Base-by-base conservation (phyloP, 2,797 vertebrate species). In the Crocidura indochinensis region DNA sequence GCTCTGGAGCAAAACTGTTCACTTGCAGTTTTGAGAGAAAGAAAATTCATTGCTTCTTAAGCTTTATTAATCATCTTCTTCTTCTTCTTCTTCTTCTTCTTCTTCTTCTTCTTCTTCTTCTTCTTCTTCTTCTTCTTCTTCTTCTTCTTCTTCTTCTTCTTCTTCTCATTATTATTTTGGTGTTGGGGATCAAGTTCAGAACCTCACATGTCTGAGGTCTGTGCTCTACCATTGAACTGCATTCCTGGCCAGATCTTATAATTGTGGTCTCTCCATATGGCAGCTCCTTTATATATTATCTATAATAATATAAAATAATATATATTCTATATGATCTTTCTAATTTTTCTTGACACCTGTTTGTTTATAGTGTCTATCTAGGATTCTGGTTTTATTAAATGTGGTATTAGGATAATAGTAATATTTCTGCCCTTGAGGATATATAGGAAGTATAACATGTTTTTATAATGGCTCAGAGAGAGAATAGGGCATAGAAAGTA, bases 321-420 rank as follows among this genome's bases (percentile, higher is more conserved):
- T 38, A 38, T 38, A 38, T 38, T 38, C 38, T 38, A 38, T 11
- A 7, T 46, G 88, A 78, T 26, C 6, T 64, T 15, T 19, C 29
- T 38, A 84, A 17, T 60, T 69, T 92, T 82, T 31, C n/a, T 17
- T 90, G 65, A 86, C 26, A 31, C 10, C 31, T 88, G 62, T n/a
- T 71, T 84, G 12, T 64, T 89, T 38, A 17, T 11, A 38, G 38
- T 38, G 38, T 38, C 38, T 88, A 10, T 27, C 84, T 53, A 87
- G 47, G 80, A n/a, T 64, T 95, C 31, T 90, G 49, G 49, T 6
- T 44, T 77, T 71, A 69, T 15, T 80, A 79, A 80, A 31, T 49
- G 80, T 73, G 49, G 76, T 51, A 85, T 94, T 64, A 79, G 29
- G 44, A 53, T 1, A 90, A 76, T 22, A 60, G 22, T 80, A 56